Percentiles rank a stretch among this genome's conserved stretches.
These are phyloP conservation scores for Vipera latastei DNA, from an alignment of 2,797 vertebrate genomes.

Conservation along the genomic window DNA sequence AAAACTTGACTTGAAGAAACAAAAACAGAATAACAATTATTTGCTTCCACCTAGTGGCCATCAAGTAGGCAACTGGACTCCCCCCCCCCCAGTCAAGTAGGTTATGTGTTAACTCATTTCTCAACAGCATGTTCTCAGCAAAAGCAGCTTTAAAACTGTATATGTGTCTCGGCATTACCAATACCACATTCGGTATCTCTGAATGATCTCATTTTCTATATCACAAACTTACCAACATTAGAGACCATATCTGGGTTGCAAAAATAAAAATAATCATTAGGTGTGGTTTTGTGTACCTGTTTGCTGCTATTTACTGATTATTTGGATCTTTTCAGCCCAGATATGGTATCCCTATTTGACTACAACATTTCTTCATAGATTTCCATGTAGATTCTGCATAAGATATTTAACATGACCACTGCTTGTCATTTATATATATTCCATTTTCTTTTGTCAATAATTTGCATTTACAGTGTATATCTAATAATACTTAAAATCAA, in stretches of 20 bases:
- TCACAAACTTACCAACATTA: not conserved
- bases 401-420: not conserved
- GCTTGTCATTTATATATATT: not conserved
- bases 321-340: not conserved
- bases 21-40: not conserved
- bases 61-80: not conserved
- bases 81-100: not conserved
- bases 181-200: not conserved
- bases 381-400: not conserved
- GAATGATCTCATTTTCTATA: not conserved
- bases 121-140: not conserved
- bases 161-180: not conserved
- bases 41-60: not conserved
- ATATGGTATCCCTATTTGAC: not conserved
- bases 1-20: not conserved
- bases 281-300: not conserved
- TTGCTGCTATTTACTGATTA: not conserved
- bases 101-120: not conserved
- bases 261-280: not conserved
- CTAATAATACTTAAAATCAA: not conserved
- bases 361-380: not conserved
- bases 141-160: not conserved
- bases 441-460: not conserved
- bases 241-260: not conserved
- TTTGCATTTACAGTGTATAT: not conserved